Percentiles rank a stretch among this genome's conserved stretches.
These are phyloP conservation scores for Pyralis farinalis DNA, from an alignment of 2,888 invertebrate species.

Conservation along the genomic window DNA sequence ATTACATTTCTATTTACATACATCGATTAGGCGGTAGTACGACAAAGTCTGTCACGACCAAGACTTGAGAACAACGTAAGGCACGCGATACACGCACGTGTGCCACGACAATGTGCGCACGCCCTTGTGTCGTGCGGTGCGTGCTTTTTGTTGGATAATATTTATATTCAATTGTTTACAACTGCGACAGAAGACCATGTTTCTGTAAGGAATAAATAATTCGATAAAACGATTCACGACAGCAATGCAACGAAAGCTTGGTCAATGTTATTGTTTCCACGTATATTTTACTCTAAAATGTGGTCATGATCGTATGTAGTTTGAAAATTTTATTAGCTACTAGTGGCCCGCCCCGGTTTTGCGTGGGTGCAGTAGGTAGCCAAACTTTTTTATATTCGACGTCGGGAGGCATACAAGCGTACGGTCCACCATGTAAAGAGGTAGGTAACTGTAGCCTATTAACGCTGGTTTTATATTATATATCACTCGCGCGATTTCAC, in stretches of 20 bases:
- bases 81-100: conserved; percentile 56
- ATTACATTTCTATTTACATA: conserved; percentile 33
- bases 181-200: conserved; percentile 1
- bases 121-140: conserved; percentile 55
- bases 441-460: no score
- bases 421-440: no score
- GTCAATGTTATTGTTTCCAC: not conserved
- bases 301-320: no score
- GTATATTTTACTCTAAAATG: no score
- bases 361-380: no score
- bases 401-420: no score
- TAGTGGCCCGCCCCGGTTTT: no score
- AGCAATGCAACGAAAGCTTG: not conserved
- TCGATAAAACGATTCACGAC: conserved; percentile 6
- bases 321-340: no score
- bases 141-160: conserved; percentile 23
- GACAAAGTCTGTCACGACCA: conserved; percentile 24
- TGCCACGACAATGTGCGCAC: conserved; percentile 52
- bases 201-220: not conserved
- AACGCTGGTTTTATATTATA: no score
- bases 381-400: no score
- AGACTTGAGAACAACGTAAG: conserved; percentile 31
- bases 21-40: conserved; percentile 15
- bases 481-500: no score
- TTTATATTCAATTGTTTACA: conserved; percentile 5